Base-by-base conservation (phyloP, 2,888 invertebrate genomes). In the Synanthedon vespiformis region DNA sequence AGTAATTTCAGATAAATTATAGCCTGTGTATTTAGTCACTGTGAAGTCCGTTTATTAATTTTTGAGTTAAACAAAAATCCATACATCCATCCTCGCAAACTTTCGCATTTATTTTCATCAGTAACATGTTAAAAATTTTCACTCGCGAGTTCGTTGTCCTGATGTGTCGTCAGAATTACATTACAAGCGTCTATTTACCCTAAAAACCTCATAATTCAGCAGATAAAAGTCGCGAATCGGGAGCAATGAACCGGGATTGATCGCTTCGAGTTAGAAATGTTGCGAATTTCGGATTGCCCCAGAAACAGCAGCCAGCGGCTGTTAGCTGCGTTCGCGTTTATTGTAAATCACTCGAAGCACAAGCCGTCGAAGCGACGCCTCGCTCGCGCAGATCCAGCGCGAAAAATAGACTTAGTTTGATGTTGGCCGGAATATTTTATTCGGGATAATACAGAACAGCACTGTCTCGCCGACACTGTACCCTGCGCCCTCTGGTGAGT, bases 331-430 rank as follows among this genome's bases (percentile, higher is more conserved):
- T 8, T 65, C 74, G 68, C 49, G 4, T 41, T 6, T n/a, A 44
- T 50, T 73, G 76, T 82, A 83, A 82, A 84, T 84, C 82, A 81
- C 77, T 74, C 72, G 71, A 66, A 70, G 62, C 72, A 70, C 70
- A 65, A 64, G 62, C 69, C 75, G 77, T 70, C 77, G 77, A 70
- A 67, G 69, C 66, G 72, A 72, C 78, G 78, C 72, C 67, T 56
- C 66, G 63, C 63, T 53, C 69, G 72, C 72, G 62, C 66, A 66
- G 60, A 64, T 67, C 64, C 74, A 72, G 69, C 71, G 80, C 85
- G 77, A 79, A 85, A 85, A 85, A 85, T 84, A 85, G 81, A 82
- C 34, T 34, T 34, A 70, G 75, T 79, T 79, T 78, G 70, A 77
- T 79, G 75, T 76, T 68, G 73, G 77, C 70, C 70, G 74, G 79